Percentiles rank a stretch among this genome's conserved stretches.
phyloP scores from a whole-genome alignment of 2,113 vertebrate genomes.

The Scomber scombrus region DNA sequence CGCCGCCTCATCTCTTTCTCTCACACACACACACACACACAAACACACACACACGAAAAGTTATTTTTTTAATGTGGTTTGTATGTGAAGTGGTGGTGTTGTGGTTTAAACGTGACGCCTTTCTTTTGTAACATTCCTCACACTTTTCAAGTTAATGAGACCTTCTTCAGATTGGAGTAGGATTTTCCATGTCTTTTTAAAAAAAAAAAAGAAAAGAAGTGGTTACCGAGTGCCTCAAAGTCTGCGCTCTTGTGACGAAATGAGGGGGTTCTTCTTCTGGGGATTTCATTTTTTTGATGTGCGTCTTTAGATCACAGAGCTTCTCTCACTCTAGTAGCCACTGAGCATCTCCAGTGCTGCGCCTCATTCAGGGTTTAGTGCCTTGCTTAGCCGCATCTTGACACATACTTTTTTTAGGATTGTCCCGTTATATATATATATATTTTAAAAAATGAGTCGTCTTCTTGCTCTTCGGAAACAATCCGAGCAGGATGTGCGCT shows the following conservation, averaged over 20 bases:
- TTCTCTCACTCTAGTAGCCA: neutral
- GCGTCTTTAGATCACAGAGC: neutral
- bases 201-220: neutral
- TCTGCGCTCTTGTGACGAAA: neutral
- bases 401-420: neutral
- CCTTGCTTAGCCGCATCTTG: conserved; percentile 8
- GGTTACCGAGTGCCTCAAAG: conserved; percentile 3
- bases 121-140: neutral
- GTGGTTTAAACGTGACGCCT: neutral
- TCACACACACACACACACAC: no score
- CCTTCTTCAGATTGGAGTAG: neutral
- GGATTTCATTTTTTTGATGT: no score
- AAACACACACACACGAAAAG: no score
- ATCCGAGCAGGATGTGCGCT: neutral
- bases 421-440: neutral
- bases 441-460: neutral
- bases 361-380: conserved; percentile 12
- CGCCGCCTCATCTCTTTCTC: neutral
- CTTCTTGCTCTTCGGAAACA: conserved; percentile 14
- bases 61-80: neutral
- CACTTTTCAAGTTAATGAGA: neutral
- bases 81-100: neutral
- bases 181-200: neutral
- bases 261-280: no score
- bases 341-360: conserved; percentile 10